Conservation (phyloP, 1,140 invertebrate species). For the Semibalanus balanoides region DNA sequence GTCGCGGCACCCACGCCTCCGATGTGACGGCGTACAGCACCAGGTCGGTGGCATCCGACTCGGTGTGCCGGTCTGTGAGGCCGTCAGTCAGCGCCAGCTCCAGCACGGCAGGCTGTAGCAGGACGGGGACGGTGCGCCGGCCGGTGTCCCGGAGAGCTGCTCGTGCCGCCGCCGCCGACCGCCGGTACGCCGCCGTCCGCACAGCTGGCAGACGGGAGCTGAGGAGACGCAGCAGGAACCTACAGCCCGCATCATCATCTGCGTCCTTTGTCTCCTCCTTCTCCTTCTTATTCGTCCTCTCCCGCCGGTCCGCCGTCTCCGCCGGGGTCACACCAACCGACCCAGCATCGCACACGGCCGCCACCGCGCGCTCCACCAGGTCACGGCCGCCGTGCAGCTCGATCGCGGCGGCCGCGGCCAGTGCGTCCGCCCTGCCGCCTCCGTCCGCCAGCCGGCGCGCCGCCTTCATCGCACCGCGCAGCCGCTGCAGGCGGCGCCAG, state of each 20-base stretch:
- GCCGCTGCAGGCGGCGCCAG: neutral
- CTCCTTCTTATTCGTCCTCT: too few relatives aligned
- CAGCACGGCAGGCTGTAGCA: neutral
- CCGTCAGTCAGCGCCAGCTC: neutral
- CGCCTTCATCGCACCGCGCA: neutral
- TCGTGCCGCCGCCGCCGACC: too few relatives aligned
- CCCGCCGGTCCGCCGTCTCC: too few relatives aligned
- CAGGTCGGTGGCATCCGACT: neutral
- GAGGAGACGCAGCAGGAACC: neutral
- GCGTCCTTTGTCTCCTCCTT: too few relatives aligned
- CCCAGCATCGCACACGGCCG: neutral
- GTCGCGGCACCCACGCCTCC: neutral
- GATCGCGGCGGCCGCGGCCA: neutral
- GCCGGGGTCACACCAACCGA: too few relatives aligned
- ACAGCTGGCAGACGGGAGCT: neutral
- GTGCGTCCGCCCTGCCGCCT: too few relatives aligned
- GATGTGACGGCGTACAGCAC: neutral
- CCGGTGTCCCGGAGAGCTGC: neutral
- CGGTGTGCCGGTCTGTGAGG: neutral
- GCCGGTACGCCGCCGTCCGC: neutral
- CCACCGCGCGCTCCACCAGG: neutral
- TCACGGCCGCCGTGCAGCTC: neutral
- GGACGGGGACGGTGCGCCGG: too few relatives aligned
- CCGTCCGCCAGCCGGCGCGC: neutral
- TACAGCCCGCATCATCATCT: too few relatives aligned